A percentile compares a stretch with the other conserved stretches of the same genome.
Evolutionary conservation across 2,888 invertebrate species (phyloP).

Genomic region (Mythimna pallens): DNA sequence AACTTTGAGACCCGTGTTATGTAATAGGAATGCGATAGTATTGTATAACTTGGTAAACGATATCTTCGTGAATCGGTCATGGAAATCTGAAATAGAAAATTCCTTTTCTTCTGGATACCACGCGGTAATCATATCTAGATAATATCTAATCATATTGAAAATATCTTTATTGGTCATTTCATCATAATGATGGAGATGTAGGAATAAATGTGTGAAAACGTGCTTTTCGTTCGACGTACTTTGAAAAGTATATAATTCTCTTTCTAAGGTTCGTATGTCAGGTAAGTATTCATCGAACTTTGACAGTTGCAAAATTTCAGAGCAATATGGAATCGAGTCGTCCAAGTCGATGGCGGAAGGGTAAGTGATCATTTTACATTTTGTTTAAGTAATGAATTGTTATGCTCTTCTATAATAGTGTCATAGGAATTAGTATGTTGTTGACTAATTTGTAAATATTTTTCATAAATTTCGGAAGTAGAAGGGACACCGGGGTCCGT

Average conservation of each 20-base stretch:
- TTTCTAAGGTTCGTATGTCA: constrained; percentile 7
- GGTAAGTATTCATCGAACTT: constrained; percentile 3
- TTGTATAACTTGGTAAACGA: no score
- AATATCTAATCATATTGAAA: neutral
- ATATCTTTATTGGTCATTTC: neutral
- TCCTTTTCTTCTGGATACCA: no score
- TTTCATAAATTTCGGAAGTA: neutral
- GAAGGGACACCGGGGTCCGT: neutral
- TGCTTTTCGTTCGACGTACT: constrained; percentile 14
- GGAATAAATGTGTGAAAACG: constrained; percentile 12
- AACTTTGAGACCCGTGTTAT: neutral
- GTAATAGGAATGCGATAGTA: neutral
- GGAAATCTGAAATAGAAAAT: no score
- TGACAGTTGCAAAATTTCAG: neutral
- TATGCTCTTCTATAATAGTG: neutral
- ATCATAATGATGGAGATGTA: neutral
- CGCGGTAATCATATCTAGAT: no score
- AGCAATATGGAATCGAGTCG: constrained; percentile 10
- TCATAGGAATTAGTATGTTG: neutral
- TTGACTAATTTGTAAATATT: neutral
- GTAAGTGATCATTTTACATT: constrained; percentile 10
- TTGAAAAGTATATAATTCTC: constrained; percentile 12
- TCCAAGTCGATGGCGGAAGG: constrained; percentile 16
- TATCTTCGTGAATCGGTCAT: no score
- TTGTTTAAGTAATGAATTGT: constrained; percentile 8